Percentiles rank a stretch among this genome's conserved stretches.
phyloP scores from a whole-genome alignment of 2,888 invertebrate species.

The Andrena dorsata region DNA sequence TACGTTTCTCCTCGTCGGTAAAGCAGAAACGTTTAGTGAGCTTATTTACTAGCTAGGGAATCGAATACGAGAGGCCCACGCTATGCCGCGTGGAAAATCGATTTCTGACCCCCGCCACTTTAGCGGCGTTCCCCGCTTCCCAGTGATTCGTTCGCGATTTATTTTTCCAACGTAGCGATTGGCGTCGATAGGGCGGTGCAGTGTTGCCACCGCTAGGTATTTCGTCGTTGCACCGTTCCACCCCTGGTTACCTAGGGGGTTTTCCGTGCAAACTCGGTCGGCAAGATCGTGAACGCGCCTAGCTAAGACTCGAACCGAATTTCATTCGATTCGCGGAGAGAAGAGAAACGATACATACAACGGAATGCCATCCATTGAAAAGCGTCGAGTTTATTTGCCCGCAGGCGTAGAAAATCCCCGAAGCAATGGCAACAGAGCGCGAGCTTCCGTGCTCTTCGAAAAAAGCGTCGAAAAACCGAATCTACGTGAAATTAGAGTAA shows the following conservation, averaged over 20 bases:
- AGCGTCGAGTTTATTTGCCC: background rate
- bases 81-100: slow-evolving; percentile 67
- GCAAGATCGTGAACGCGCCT: slow-evolving; percentile 9
- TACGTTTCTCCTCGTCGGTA: slow-evolving; percentile 54
- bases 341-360: background rate
- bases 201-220: slow-evolving; percentile 34
- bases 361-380: background rate
- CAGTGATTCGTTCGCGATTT: slow-evolving; percentile 48
- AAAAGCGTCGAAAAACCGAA: slow-evolving; percentile 76
- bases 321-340: slow-evolving; percentile 4
- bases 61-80: slow-evolving; percentile 63
- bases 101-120: slow-evolving; percentile 75
- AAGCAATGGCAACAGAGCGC: slow-evolving; percentile 53
- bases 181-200: slow-evolving; percentile 36
- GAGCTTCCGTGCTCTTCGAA: slow-evolving; percentile 56
- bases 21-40: slow-evolving; percentile 55
- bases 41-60: slow-evolving; percentile 66
- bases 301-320: slow-evolving; percentile 16
- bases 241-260: slow-evolving; percentile 1
- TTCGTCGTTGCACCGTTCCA: background rate
- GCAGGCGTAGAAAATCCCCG: background rate
- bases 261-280: slow-evolving; percentile 7
- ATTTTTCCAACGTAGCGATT: slow-evolving; percentile 20
- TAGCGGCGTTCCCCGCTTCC: slow-evolving; percentile 50
- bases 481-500: slow-evolving; percentile 74